phyloP scores from a whole-genome alignment of 2,797 vertebrate genomes.

The Eremophila alpestris region DNA sequence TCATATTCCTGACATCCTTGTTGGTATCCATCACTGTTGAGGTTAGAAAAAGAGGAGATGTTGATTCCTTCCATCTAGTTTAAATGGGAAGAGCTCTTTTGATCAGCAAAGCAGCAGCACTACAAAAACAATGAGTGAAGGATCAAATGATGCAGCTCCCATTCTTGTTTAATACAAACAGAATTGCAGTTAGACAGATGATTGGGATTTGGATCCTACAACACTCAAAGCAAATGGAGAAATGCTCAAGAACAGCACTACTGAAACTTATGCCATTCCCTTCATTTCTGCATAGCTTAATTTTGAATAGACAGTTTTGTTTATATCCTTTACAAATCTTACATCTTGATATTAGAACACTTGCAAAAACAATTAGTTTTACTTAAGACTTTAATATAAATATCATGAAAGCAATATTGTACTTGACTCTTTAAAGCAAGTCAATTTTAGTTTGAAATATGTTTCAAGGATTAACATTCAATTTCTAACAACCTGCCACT shows the following conservation, averaged over 20 bases:
- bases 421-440: neutral
- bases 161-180: neutral
- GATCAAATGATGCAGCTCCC: neutral
- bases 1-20: neutral
- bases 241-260: neutral
- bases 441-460: constrained; percentile 13
- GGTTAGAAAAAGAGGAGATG: neutral
- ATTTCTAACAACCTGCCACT: constrained; percentile 27
- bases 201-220: neutral
- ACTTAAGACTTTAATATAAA: neutral
- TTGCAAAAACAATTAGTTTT: neutral
- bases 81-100: neutral
- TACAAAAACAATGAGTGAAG: neutral
- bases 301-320: neutral
- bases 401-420: neutral
- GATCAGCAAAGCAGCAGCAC: neutral
- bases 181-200: neutral
- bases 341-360: neutral
- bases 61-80: neutral
- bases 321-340: neutral
- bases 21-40: neutral
- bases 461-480: neutral
- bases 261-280: neutral
- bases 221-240: neutral
- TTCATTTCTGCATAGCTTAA: neutral